A percentile compares a stretch with the other conserved stretches of the same genome.
These are phyloP conservation scores for Rhagium mordax DNA, from an alignment of 2,888 invertebrate species.

Conservation along the genomic window DNA sequence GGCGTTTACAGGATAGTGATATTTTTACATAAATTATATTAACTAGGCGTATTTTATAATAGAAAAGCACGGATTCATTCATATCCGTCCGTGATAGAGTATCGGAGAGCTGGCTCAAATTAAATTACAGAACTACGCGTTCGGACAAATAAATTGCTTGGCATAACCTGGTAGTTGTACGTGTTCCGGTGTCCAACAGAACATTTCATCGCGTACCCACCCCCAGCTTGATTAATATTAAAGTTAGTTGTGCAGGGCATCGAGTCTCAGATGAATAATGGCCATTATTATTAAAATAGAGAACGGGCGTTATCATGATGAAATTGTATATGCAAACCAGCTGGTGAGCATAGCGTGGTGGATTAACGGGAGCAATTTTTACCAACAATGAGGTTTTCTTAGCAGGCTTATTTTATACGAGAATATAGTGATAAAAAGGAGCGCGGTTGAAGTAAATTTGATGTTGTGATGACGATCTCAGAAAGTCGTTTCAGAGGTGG, in stretches of 20 bases:
- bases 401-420: too few relatives aligned
- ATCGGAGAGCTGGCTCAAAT: neutral
- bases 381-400: too few relatives aligned
- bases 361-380: neutral
- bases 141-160: neutral
- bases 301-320: conserved; percentile 9
- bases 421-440: too few relatives aligned
- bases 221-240: conserved; percentile 23
- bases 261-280: conserved; percentile 26
- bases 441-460: too few relatives aligned
- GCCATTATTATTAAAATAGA: conserved; percentile 26
- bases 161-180: neutral
- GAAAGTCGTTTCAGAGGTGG: too few relatives aligned
- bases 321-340: conserved; percentile 21
- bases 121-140: neutral
- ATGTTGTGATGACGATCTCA: too few relatives aligned
- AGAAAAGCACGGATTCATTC: too few relatives aligned
- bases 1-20: too few relatives aligned
- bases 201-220: conserved; percentile 1
- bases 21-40: too few relatives aligned
- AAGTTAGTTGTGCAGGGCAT: conserved; percentile 18
- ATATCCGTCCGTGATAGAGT: neutral
- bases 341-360: neutral
- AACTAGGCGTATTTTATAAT: too few relatives aligned
- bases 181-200: neutral